Evolutionary conservation across 2,888 invertebrate genomes (phyloP).

Genomic region (Cerastis leucographa): DNA sequence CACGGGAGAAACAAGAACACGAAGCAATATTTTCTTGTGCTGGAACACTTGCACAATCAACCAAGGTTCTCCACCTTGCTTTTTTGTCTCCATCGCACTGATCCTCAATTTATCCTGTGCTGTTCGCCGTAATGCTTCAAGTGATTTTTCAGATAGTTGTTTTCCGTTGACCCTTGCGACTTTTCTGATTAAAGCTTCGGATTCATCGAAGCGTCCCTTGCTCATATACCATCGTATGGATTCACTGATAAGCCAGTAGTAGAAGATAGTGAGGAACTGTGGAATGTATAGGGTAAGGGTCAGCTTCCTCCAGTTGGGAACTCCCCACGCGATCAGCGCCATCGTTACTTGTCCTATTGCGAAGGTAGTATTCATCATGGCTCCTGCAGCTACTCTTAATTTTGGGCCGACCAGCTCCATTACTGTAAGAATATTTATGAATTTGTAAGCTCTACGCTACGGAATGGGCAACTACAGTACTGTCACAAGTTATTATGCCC

Average conservation of each 20-base stretch:
- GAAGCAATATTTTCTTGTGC: constrained; percentile 72
- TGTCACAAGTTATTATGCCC: no score
- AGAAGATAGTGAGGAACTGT: constrained; percentile 91
- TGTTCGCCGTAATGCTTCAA: constrained; percentile 71
- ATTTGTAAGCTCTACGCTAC: no score
- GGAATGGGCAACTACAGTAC: no score
- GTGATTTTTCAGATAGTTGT: constrained; percentile 76
- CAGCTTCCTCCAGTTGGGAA: constrained; percentile 92
- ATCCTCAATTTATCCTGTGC: constrained; percentile 72
- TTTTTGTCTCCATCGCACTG: constrained; percentile 42
- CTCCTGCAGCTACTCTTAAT: constrained; percentile 92
- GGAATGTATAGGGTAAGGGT: constrained; percentile 93
- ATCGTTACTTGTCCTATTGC: constrained; percentile 93
- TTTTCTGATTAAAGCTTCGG: constrained; percentile 90
- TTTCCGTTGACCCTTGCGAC: constrained; percentile 91
- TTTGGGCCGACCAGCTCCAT: constrained; percentile 94
- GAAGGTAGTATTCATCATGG: constrained; percentile 92
- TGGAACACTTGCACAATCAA: constrained; percentile 76
- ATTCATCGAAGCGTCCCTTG: constrained; percentile 92
- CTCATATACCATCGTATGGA: constrained; percentile 94
- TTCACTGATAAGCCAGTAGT: constrained; percentile 93
- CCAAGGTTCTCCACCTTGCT: constrained; percentile 72
- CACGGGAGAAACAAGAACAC: constrained; percentile 82
- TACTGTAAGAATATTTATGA: constrained; percentile 84
- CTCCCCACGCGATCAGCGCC: constrained; percentile 92